Evolutionary conservation across 2,888 invertebrate genomes (phyloP).

Genomic region (Hydroisotoma schaefferi): DNA sequence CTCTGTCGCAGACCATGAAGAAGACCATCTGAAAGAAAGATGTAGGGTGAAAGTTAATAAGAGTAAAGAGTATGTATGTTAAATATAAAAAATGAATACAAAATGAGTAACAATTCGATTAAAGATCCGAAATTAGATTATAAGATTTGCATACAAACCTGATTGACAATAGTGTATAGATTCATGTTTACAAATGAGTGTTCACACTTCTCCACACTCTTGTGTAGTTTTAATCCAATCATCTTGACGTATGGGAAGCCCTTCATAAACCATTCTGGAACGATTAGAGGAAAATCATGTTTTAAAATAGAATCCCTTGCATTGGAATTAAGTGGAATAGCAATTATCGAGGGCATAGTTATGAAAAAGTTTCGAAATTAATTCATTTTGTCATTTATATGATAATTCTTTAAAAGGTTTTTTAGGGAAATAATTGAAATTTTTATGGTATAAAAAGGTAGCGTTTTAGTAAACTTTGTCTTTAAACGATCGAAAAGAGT

Average conservation of each 20-base stretch:
- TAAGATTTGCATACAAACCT: slow-evolving; percentile 55
- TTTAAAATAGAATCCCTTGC: background rate
- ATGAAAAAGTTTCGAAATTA: no score
- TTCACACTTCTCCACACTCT: slow-evolving; percentile 64
- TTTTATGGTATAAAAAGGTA: background rate
- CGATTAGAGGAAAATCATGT: slow-evolving; percentile 6
- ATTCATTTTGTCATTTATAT: no score
- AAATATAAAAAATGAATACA: no score
- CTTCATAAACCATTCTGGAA: slow-evolving; percentile 35
- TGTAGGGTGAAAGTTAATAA: no score
- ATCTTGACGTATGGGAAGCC: slow-evolving; percentile 27
- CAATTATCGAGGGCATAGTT: no score
- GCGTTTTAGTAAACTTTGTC: background rate
- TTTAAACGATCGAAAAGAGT: background rate
- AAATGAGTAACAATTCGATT: no score
- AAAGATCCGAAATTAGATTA: no score
- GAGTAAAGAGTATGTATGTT: no score
- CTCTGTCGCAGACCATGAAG: slow-evolving; percentile 68
- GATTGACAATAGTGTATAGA: slow-evolving; percentile 66
- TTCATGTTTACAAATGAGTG: slow-evolving; percentile 67
- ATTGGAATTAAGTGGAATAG: no score
- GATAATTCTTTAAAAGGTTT: no score
- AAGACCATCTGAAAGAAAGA: slow-evolving; percentile 61
- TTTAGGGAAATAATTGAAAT: background rate
- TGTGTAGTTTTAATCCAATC: slow-evolving; percentile 55